These are phyloP conservation scores for Cremastobaeus sp. DNA, from an alignment of 2,888 invertebrate genomes.

Conservation along the genomic window DNA sequence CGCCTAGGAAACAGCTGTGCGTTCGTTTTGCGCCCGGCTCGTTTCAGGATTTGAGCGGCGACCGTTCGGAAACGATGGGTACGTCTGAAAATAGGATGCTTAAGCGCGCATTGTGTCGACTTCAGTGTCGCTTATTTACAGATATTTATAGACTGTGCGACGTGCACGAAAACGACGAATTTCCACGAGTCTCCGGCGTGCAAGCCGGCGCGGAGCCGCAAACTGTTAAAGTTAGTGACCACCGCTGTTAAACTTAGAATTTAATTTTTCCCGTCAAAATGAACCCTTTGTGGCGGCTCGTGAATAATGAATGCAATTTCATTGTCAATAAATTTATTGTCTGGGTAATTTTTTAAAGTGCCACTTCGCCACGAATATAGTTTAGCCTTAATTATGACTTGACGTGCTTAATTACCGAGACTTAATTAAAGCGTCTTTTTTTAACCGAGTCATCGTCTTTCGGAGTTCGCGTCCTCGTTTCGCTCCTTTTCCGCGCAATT, in stretches of 20 bases:
- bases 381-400: constrained; percentile 44
- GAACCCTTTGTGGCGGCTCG: constrained; percentile 29
- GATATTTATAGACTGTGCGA: constrained; percentile 41
- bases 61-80: constrained; percentile 70
- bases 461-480: constrained; percentile 1
- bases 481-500: not conserved
- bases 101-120: constrained; percentile 64
- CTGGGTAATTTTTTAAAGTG: constrained; percentile 35
- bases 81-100: constrained; percentile 76
- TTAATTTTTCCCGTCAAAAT: constrained; percentile 27
- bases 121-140: constrained; percentile 44
- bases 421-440: constrained; percentile 37
- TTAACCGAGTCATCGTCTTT: constrained; percentile 34
- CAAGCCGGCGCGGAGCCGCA: too few relatives aligned
- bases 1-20: constrained; percentile 52
- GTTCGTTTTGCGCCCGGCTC: constrained; percentile 64
- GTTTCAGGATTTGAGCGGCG: constrained; percentile 69
- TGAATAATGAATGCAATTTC: constrained; percentile 37
- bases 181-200: constrained; percentile 4
- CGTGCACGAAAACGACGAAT: constrained; percentile 3
- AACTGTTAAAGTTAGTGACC: constrained; percentile 2
- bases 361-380: constrained; percentile 21
- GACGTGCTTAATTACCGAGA: constrained; percentile 38
- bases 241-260: constrained; percentile 25
- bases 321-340: constrained; percentile 44